Evolutionary conservation across 2,113 vertebrate genomes (phyloP).

Genomic region (Abramis brama): DNA sequence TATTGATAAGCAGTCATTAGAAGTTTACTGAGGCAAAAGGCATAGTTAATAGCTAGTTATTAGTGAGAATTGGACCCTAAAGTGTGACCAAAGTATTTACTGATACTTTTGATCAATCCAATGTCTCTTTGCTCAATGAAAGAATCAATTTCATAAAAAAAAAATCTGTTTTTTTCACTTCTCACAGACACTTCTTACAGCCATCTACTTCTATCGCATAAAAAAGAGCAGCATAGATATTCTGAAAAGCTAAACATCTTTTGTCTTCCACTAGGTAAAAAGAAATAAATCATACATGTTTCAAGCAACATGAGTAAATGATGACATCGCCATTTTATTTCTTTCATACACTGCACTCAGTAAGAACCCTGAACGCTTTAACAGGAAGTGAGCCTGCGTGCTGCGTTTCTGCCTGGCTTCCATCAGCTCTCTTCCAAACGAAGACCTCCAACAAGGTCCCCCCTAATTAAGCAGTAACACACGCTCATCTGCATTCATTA

Average conservation of each 20-base stretch:
- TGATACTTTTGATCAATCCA: not conserved
- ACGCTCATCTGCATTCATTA: conserved; percentile 55
- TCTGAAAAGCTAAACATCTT: not conserved
- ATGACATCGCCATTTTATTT: not conserved
- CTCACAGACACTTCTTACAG: not conserved
- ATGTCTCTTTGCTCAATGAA: not conserved
- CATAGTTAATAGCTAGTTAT: no score
- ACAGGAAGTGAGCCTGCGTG: not conserved
- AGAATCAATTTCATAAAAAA: not conserved
- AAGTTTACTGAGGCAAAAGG: no score
- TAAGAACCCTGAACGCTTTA: not conserved
- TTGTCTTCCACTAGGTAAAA: not conserved
- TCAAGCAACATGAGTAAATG: not conserved
- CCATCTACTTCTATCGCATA: not conserved
- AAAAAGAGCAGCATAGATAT: not conserved
- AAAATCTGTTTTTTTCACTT: no score
- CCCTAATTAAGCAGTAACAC: conserved; percentile 48
- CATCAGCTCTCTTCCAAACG: not conserved
- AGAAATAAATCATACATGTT: not conserved
- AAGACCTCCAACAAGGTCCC: not conserved
- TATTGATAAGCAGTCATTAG: no score
- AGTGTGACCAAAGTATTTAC: not conserved
- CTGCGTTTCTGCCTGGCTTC: not conserved
- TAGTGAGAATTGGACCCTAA: no score
- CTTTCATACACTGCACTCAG: not conserved